A percentile compares a stretch with the other conserved stretches of the same genome.
phyloP scores from a whole-genome alignment of 2,888 invertebrate species.

The Hipparchia sbordonii region DNA sequence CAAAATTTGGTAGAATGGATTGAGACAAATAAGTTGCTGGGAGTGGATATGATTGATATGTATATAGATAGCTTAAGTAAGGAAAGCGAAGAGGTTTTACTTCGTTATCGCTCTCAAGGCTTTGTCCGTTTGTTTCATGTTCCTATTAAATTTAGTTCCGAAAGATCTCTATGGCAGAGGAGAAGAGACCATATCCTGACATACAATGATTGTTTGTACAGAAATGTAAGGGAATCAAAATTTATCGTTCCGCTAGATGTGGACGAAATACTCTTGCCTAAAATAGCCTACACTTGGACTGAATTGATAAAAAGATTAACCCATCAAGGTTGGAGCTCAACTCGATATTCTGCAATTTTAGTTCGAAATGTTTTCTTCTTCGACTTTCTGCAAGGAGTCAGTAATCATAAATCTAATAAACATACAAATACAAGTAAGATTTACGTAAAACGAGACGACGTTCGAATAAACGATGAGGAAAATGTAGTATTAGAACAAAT shows the following conservation, averaged over 20 bases:
- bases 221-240: constrained; percentile 85
- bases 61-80: constrained; percentile 84
- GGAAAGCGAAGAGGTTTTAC: constrained; percentile 79
- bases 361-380: constrained; percentile 88
- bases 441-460: constrained; percentile 71
- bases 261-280: constrained; percentile 88
- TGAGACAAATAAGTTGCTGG: constrained; percentile 86
- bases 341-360: constrained; percentile 83
- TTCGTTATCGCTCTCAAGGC: constrained; percentile 79
- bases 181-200: constrained; percentile 88
- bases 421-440: constrained; percentile 55
- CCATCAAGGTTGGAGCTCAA: constrained; percentile 67
- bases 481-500: constrained; percentile 58
- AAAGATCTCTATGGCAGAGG: constrained; percentile 82
- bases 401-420: constrained; percentile 52
- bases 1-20: constrained; percentile 87
- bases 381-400: constrained; percentile 72
- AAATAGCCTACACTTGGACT: constrained; percentile 81
- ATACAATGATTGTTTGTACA: constrained; percentile 90
- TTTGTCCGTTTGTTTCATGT: constrained; percentile 77
- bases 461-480: constrained; percentile 56
- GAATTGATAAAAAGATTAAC: constrained; percentile 78
- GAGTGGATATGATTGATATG: constrained; percentile 85
- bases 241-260: constrained; percentile 87
- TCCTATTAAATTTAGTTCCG: constrained; percentile 74